A percentile compares a stretch with the other conserved stretches of the same genome.
phyloP scores from a whole-genome alignment of 2,113 vertebrate species.

The Daphoenositta chrysoptera region DNA sequence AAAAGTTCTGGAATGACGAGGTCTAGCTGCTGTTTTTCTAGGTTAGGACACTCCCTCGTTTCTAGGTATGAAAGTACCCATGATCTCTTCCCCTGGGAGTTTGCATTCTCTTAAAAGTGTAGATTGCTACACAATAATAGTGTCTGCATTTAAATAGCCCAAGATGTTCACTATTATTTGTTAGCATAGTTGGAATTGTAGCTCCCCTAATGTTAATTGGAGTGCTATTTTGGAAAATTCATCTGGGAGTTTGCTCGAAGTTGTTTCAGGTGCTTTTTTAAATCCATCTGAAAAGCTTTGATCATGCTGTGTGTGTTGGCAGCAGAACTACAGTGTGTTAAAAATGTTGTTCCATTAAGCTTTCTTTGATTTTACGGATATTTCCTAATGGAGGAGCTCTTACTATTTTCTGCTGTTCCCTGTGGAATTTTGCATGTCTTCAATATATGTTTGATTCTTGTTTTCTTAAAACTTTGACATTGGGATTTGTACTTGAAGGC shows the following conservation, averaged over 20 bases:
- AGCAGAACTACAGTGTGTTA: background rate
- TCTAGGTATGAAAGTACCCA: background rate
- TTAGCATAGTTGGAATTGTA: background rate
- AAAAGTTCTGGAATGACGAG: background rate
- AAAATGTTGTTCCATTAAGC: conserved; percentile 1
- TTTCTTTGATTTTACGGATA: background rate
- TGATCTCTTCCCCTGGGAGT: background rate
- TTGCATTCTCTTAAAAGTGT: background rate
- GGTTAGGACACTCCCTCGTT: background rate
- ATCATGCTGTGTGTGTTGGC: background rate
- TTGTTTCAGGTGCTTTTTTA: background rate
- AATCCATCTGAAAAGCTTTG: background rate
- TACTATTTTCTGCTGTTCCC: background rate
- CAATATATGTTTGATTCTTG: background rate
- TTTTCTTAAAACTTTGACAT: background rate
- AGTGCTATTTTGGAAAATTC: background rate
- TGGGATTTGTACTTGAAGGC: background rate
- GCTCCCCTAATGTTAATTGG: background rate
- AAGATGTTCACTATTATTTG: background rate
- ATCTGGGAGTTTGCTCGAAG: background rate
- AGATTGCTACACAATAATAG: background rate
- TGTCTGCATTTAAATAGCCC: background rate
- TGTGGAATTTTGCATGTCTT: background rate
- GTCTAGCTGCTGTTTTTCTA: background rate
- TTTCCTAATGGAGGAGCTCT: background rate